Evolutionary conservation across 2,113 vertebrate genomes (phyloP), one percentile per base, ranked within the genome.

Genomic region (Gnathonemus echidnorhynchus): DNA sequence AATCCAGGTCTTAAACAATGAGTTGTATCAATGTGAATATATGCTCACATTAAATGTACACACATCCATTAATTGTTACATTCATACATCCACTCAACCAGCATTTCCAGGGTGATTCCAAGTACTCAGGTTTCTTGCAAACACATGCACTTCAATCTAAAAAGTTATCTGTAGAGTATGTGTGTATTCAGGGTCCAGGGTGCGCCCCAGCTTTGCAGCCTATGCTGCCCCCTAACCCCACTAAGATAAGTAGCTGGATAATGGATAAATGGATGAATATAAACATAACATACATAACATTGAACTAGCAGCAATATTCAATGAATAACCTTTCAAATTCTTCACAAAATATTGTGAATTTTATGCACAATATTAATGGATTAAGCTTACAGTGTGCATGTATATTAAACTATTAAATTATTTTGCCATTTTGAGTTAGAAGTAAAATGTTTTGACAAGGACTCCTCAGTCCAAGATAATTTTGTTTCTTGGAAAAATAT

Each of bases 401-500:
- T 85, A 85, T 21, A 85, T 85, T 85, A 48, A 48, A 48, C 42
- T 85, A n/a, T 85, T 42, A 85, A n/a, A 85, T 45, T 85, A 85
- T 45, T 48, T 85, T 45, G 6, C 45, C 42, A 9, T 48, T 85
- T 48, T 0, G 17, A 85, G 24, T 48, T 85, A 85, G 83, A 85
- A 85, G 83, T 48, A 48, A 80, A 80, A 80, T 80, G 39, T 85
- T 48, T 48, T 85, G 83, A 85, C 45, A 48, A 85, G 21, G 83
- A 85, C 83, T 85, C 15, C 77, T 85, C 42, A 85, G 42, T 85
- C n/a, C 83, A 24, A 46, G 42, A 85, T 85, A 45, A 85, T 48
- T 85, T 85, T 85, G 83, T 85, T 85, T 85, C 19, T 10, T 46
- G 45, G 45, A 85, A 85, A 85, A 85, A n/a, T 85, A 45, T 85